Evolutionary conservation across 2,888 invertebrate genomes (phyloP), one percentile per base, ranked within the genome.

Genomic region (Arrhopalites spinosus): DNA sequence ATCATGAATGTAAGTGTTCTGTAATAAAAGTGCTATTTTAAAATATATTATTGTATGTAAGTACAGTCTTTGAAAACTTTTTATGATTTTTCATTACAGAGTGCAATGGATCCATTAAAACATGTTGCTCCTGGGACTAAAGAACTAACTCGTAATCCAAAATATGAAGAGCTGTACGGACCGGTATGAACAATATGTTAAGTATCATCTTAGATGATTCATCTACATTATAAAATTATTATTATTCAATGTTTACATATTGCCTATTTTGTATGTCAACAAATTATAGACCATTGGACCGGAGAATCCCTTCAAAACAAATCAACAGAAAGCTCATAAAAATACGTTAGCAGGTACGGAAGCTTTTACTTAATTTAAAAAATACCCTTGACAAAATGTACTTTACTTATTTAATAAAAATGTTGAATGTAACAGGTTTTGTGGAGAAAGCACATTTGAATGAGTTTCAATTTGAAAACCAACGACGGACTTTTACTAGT

Each of bases 381-480:
- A n/a, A n/a, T n/a, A n/a, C n/a, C n/a, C n/a, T n/a, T n/a, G n/a
- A n/a, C n/a, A n/a, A n/a, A n/a, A n/a, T n/a, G n/a, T n/a, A n/a
- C n/a, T n/a, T n/a, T n/a, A n/a, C n/a, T n/a, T n/a, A n/a, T n/a
- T n/a, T n/a, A n/a, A n/a, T n/a, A n/a, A n/a, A n/a, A n/a, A n/a
- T n/a, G n/a, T n/a, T n/a, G n/a, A n/a, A n/a, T n/a, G n/a, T n/a
- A n/a, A n/a, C n/a, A n/a, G 99, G 99, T 0, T 96, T 90, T 86
- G 94, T 97, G 0, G 99, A 99, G 85, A 91, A 92, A 79, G 96
- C 98, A 0, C 95, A 98, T 85, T 91, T 99, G 69, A 98, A 93
- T 86, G 93, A 94, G 83, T 99, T 99, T 86, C 95, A 97, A 84
- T 98, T 98, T 89, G 98, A 98, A 86, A 95, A 94, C 85, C 97